A percentile compares a stretch with the other conserved stretches of the same genome.
phyloP scores from a whole-genome alignment of 2,113 vertebrate species.

The Amphilophus citrinellus region DNA sequence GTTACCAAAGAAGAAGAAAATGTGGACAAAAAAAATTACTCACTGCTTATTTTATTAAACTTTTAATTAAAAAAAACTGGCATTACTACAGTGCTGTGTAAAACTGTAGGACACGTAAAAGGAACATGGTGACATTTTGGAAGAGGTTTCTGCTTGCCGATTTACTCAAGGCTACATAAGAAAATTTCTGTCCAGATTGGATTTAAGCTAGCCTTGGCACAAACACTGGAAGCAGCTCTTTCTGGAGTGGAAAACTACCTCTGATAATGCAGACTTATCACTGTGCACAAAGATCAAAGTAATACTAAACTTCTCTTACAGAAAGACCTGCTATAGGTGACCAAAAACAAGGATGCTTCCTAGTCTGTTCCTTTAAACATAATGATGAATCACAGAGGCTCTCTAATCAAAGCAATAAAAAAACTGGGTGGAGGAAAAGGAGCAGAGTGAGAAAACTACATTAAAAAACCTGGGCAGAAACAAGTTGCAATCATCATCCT shows the following conservation, averaged over 20 bases:
- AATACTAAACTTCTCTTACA: background rate
- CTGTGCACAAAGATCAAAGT: background rate
- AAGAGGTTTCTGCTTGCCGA: background rate
- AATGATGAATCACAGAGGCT: background rate
- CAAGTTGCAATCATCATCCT: background rate
- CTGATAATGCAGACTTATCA: rapidly evolving
- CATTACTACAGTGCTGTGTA: background rate
- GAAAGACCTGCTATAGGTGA: no score
- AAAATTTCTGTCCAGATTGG: background rate
- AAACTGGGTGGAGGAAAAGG: background rate
- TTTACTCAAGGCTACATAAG: background rate
- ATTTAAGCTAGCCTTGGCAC: rapidly evolving
- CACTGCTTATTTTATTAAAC: background rate
- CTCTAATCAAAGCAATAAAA: background rate
- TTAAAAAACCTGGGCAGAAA: background rate
- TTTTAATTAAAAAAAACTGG: background rate
- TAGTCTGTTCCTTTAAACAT: background rate
- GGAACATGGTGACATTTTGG: background rate
- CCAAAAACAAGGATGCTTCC: background rate
- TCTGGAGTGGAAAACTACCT: background rate
- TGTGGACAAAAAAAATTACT: background rate
- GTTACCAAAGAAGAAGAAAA: background rate
- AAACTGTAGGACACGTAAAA: background rate
- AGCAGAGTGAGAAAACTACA: background rate
- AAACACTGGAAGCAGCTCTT: background rate